Percentiles rank a stretch among this genome's conserved stretches.
phyloP scores from a whole-genome alignment of 2,888 invertebrate species.

The Silvanus unidentatus region DNA sequence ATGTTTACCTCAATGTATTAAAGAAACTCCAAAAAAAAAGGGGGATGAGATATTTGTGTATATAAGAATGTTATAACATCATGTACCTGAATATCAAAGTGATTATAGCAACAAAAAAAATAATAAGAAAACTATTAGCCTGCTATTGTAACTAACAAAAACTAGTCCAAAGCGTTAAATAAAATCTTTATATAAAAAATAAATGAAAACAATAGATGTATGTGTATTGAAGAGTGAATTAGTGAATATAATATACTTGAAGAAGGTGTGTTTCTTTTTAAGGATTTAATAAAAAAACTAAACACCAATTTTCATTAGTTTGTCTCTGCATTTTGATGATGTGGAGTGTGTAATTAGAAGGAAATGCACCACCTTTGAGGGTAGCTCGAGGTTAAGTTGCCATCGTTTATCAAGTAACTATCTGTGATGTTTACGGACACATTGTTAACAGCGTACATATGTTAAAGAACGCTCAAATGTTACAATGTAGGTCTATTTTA shows the following conservation, averaged over 20 bases:
- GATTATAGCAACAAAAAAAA: slow-evolving; percentile 21
- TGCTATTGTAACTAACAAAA: slow-evolving; percentile 27
- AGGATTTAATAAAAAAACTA: too few species aligned
- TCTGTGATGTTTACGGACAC: slow-evolving; percentile 41
- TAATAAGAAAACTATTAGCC: slow-evolving; percentile 17
- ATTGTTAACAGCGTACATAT: slow-evolving; percentile 48
- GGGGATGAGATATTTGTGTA: too few species aligned
- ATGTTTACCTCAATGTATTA: too few species aligned
- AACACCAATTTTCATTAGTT: not conserved
- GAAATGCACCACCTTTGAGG: slow-evolving; percentile 2
- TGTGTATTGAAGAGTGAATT: slow-evolving; percentile 10
- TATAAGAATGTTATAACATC: slow-evolving; percentile 22
- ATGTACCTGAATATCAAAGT: slow-evolving; percentile 30
- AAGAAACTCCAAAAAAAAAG: too few species aligned
- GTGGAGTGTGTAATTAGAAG: not conserved
- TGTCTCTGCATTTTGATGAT: slow-evolving; percentile 6
- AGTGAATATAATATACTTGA: slow-evolving; percentile 8
- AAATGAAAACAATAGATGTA: slow-evolving; percentile 22
- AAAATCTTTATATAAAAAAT: slow-evolving; percentile 11
- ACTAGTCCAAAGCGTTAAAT: slow-evolving; percentile 30
- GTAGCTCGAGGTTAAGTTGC: slow-evolving; percentile 11
- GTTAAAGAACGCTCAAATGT: slow-evolving; percentile 47
- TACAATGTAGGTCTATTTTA: slow-evolving; percentile 39
- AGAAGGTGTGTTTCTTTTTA: not conserved
- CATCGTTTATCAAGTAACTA: slow-evolving; percentile 34